These are phyloP conservation scores for Andricus curvator DNA, from an alignment of 2,888 invertebrate species.

Conservation along the genomic window DNA sequence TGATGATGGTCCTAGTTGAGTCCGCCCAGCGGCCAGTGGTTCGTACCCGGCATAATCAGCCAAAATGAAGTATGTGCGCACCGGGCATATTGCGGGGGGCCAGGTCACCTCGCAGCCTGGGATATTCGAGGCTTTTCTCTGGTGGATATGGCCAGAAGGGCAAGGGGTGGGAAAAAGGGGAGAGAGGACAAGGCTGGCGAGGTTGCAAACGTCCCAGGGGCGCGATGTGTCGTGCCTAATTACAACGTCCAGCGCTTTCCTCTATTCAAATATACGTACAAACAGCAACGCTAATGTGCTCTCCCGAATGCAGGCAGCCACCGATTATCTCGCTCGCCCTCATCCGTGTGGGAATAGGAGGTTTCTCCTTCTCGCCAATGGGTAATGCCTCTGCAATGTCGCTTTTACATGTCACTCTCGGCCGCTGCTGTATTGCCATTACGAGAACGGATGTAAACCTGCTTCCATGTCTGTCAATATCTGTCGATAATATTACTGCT, in stretches of 20 bases:
- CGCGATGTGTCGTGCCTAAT: slow-evolving; percentile 77
- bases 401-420: slow-evolving; percentile 32
- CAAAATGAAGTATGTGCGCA: slow-evolving; percentile 72
- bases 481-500: slow-evolving; percentile 63
- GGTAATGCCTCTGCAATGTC: slow-evolving; percentile 22
- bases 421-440: slow-evolving; percentile 8
- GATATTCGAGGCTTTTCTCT: slow-evolving; percentile 44
- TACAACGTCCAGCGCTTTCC: slow-evolving; percentile 75
- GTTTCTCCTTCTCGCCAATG: slow-evolving; percentile 8
- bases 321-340: slow-evolving; percentile 53
- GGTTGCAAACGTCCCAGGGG: slow-evolving; percentile 69
- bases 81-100: slow-evolving; percentile 60
- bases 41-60: slow-evolving; percentile 67
- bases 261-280: slow-evolving; percentile 70
- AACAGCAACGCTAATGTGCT: slow-evolving; percentile 73
- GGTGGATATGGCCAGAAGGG: slow-evolving; percentile 26
- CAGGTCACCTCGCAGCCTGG: slow-evolving; percentile 48
- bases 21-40: slow-evolving; percentile 51
- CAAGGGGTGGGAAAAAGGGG: background rate
- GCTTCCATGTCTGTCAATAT: slow-evolving; percentile 64
- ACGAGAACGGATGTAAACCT: background rate
- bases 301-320: slow-evolving; percentile 50
- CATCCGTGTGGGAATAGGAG: background rate
- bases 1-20: slow-evolving; percentile 38
- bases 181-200: slow-evolving; percentile 20